phyloP scores from a whole-genome alignment of 2,888 invertebrate genomes.

The Acrobasis repandana region DNA sequence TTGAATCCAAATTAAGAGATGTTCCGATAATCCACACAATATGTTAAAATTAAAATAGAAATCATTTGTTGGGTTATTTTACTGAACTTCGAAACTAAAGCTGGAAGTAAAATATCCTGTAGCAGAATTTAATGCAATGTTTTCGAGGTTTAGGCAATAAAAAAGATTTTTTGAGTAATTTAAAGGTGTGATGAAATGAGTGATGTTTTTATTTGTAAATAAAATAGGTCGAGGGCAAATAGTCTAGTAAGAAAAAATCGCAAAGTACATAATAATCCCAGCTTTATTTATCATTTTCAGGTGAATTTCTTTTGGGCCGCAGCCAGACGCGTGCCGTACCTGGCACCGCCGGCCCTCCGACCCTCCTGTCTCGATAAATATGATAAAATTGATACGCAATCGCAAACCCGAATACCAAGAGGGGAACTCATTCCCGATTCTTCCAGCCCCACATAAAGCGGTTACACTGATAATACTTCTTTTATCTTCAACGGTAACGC shows the following conservation, averaged over 20 bases:
- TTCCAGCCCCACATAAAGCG: conserved; percentile 41
- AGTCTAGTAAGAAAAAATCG: not conserved
- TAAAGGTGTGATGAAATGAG: not conserved
- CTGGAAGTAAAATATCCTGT: too few species aligned
- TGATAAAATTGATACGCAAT: conserved; percentile 67
- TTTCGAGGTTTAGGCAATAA: too few species aligned
- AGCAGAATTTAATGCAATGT: too few species aligned
- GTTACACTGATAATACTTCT: conserved; percentile 28
- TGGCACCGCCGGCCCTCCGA: conserved; percentile 54
- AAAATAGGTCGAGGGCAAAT: conserved; percentile 8
- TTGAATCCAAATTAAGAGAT: too few species aligned
- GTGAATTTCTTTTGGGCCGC: conserved; percentile 35
- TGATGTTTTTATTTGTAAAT: not conserved
- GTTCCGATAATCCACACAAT: too few species aligned
- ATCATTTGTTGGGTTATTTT: too few species aligned
- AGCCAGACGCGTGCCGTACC: conserved; percentile 58
- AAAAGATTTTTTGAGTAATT: too few species aligned
- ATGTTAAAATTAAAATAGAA: too few species aligned
- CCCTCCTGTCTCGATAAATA: conserved; percentile 55
- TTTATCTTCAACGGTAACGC: conserved; percentile 1
- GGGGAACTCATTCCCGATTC: conserved; percentile 50
- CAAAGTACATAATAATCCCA: not conserved
- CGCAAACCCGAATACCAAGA: conserved; percentile 45
- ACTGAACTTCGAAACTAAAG: too few species aligned
- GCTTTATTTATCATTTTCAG: conserved; percentile 36